These are phyloP conservation scores for Phortica variegata DNA, from an alignment of 1,140 invertebrate genomes.

Conservation along the genomic window DNA sequence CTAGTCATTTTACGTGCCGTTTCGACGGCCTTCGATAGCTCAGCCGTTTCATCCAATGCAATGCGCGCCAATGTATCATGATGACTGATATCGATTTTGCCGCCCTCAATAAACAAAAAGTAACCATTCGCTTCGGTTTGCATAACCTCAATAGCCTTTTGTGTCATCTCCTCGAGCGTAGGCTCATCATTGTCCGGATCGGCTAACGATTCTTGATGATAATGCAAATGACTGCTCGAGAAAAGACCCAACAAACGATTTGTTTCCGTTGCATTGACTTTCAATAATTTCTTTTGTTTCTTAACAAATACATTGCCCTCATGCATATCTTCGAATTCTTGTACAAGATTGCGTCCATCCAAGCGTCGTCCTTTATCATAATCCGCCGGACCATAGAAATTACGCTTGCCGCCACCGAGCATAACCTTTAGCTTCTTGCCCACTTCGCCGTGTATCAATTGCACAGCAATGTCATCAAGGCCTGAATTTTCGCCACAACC, in stretches of 20 bases:
- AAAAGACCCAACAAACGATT: slow-evolving; percentile 60
- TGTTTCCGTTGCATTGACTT: slow-evolving; percentile 45
- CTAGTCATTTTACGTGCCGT: slow-evolving; percentile 59
- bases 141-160: slow-evolving; percentile 77
- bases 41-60: slow-evolving; percentile 68
- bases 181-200: slow-evolving; percentile 61
- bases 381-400: slow-evolving; percentile 67
- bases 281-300: slow-evolving; percentile 61
- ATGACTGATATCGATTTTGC: slow-evolving; percentile 80
- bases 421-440: slow-evolving; percentile 66
- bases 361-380: slow-evolving; percentile 64
- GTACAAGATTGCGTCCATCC: slow-evolving; percentile 71
- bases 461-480: slow-evolving; percentile 73
- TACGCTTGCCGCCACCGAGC: slow-evolving; percentile 72
- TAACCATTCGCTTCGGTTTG: slow-evolving; percentile 73
- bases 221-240: slow-evolving; percentile 59
- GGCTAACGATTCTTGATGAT: slow-evolving; percentile 62
- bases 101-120: slow-evolving; percentile 64
- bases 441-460: slow-evolving; percentile 70
- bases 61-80: slow-evolving; percentile 70
- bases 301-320: slow-evolving; percentile 64
- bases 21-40: slow-evolving; percentile 63
- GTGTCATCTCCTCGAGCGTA: slow-evolving; percentile 77
- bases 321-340: slow-evolving; percentile 62
- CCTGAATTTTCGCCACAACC: slow-evolving; percentile 47